Evolutionary conservation across 2,888 invertebrate genomes (phyloP).

Genomic region (Drosophila mimetica): DNA sequence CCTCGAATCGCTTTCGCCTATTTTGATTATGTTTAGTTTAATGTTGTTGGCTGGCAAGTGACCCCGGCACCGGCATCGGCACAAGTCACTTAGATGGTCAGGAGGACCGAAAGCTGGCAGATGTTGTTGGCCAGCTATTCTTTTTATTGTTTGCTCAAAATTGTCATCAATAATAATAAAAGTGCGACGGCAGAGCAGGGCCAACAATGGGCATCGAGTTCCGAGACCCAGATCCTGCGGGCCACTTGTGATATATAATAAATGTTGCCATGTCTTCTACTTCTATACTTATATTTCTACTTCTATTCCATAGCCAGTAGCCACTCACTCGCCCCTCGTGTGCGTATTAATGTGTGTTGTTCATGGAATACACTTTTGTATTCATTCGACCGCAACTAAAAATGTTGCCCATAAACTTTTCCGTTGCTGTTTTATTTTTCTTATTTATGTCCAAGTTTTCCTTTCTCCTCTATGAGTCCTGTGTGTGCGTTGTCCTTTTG

Average conservation of each 20-base stretch:
- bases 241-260: constrained; percentile 74
- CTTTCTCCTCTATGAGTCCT: constrained; percentile 36
- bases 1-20: constrained; percentile 28
- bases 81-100: constrained; percentile 34
- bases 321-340: constrained; percentile 16
- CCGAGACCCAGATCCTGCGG: constrained; percentile 39
- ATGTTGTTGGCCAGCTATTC: constrained; percentile 47
- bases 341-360: constrained; percentile 62
- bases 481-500: constrained; percentile 30
- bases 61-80: constrained; percentile 34
- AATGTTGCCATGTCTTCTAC: constrained; percentile 61
- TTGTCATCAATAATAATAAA: constrained; percentile 81
- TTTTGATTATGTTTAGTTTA: constrained; percentile 55
- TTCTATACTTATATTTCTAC: constrained; percentile 1
- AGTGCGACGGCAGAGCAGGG: constrained; percentile 52
- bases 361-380: constrained; percentile 74
- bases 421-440: constrained; percentile 59
- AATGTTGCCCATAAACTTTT: constrained; percentile 76
- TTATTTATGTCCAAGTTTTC: constrained; percentile 67
- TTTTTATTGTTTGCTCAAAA: constrained; percentile 79
- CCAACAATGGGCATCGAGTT: constrained; percentile 53
- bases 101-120: constrained; percentile 24
- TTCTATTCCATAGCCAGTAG: not conserved
- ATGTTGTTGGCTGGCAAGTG: constrained; percentile 43
- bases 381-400: constrained; percentile 80